Base-by-base conservation (phyloP, 2,888 invertebrate species). In the Heliconius hortense region DNA sequence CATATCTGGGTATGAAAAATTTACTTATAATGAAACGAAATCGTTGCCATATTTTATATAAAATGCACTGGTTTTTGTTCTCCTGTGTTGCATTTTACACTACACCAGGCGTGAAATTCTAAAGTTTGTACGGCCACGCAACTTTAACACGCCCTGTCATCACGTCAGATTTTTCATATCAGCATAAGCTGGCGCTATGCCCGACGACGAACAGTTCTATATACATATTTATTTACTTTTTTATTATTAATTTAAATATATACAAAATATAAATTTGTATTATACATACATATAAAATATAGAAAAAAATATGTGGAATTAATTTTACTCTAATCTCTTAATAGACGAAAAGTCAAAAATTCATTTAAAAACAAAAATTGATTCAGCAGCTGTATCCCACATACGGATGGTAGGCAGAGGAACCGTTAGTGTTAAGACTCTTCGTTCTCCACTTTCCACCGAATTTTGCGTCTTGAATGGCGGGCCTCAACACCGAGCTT, bases 111-210 rank as follows among this genome's bases (percentile, higher is more conserved):
- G 39, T 39, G 69, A 69, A 53, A 68, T 28, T 53, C 10, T 53
- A 68, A 21, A 69, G 31, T 48, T 48, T 69, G 56, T 69, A 31
- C 53, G 31, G 3, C 56, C 56, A 48, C 28, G 66, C 66, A 43
- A 66, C 39, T 64, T 53, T 31, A 53, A 53, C 28, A 69, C 56
- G 56, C 21, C 53, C 69, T 56, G 69, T 69, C 69, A 56, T 69
- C 69, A 56, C 31, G 69, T 69, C 69, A 69, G 69, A 66, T 43
- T 56, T 68, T 31, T 48, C 28, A 31, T 69, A 69, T 69, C 69
- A 69, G 31, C 69, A 56, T 69, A 69, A 53, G 53, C 53, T 69
- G 69, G 69, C 69, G 53, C 15, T 53, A n/a, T n/a, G 56, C 53
- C 69, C 56, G 26, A 4, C 4, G n/a, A 13, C 10, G n/a, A 59